phyloP scores from a whole-genome alignment of 2,797 vertebrate species.

The Pelobates cultripes region DNA sequence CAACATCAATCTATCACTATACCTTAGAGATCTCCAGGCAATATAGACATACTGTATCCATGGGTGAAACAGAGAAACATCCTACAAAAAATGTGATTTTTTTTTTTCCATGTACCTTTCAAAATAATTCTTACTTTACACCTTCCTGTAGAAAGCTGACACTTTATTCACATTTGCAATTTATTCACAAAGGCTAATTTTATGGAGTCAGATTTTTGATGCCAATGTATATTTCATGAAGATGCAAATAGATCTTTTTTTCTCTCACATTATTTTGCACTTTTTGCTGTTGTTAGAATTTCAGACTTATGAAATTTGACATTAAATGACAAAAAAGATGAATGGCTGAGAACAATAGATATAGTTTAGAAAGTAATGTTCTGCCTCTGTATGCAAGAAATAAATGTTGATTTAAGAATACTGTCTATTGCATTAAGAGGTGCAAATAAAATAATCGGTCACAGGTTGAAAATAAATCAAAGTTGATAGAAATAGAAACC shows the following conservation, averaged over 20 bases:
- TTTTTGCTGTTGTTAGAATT: conserved; percentile 37
- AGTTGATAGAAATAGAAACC: background rate
- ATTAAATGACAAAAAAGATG: conserved; percentile 43
- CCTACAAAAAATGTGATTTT: conserved; percentile 14
- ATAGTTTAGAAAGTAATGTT: conserved; percentile 19
- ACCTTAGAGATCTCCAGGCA: no score
- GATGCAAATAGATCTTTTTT: conserved; percentile 32
- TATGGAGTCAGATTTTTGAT: conserved; percentile 44
- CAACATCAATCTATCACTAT: no score
- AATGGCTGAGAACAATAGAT: conserved; percentile 26
- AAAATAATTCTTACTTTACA: conserved; percentile 13
- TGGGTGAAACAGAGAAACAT: background rate
- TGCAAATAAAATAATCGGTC: background rate
- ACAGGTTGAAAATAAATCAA: no score
- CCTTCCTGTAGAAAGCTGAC: conserved; percentile 37
- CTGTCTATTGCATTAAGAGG: conserved; percentile 6
- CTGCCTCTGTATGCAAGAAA: conserved; percentile 12
- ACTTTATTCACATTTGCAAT: conserved; percentile 17
- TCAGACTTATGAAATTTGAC: conserved; percentile 45
- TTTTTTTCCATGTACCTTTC: conserved; percentile 3
- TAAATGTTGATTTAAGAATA: conserved; percentile 16
- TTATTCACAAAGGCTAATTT: conserved; percentile 48
- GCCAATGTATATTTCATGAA: conserved; percentile 49
- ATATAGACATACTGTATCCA: background rate
- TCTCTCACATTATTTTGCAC: conserved; percentile 40